Evolutionary conservation across 2,113 vertebrate genomes (phyloP).

Genomic region (Ageneiosus marmoratus): DNA sequence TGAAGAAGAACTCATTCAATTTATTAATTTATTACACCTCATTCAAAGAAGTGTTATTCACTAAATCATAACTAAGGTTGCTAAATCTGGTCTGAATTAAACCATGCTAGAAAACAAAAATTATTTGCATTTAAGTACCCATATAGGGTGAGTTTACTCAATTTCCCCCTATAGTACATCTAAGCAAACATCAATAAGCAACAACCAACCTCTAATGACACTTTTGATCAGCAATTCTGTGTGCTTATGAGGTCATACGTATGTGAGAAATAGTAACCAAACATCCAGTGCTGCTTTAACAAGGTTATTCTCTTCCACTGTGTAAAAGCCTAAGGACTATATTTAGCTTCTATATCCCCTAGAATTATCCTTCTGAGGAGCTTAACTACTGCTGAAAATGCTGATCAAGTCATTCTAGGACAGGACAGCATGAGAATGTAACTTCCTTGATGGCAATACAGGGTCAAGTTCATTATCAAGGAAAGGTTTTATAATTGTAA

Average conservation of each 20-base stretch:
- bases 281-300: conserved; percentile 56
- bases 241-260: conserved; percentile 1
- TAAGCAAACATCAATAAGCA: not conserved
- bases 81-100: not conserved
- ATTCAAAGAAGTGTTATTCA: not conserved
- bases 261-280: conserved; percentile 2
- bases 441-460: conserved; percentile 12
- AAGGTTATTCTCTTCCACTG: conserved; percentile 58
- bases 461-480: not conserved
- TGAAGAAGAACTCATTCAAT: not conserved
- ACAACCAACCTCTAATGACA: not conserved
- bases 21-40: not conserved
- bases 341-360: conserved; percentile 67
- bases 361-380: conserved; percentile 64
- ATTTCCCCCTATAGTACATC: not conserved
- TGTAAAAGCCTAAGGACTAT: conserved; percentile 60
- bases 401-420: conserved; percentile 27
- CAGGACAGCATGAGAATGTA: not conserved
- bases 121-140: not conserved
- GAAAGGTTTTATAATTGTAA: too few relatives aligned
- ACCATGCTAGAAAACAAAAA: not conserved
- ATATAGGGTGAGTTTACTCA: not conserved
- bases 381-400: conserved; percentile 44
- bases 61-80: not conserved
- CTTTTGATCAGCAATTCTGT: not conserved